Percentiles rank a stretch among this genome's conserved stretches.
phyloP scores from a whole-genome alignment of 1,140 invertebrate genomes.

The Calycopis cecrops region DNA sequence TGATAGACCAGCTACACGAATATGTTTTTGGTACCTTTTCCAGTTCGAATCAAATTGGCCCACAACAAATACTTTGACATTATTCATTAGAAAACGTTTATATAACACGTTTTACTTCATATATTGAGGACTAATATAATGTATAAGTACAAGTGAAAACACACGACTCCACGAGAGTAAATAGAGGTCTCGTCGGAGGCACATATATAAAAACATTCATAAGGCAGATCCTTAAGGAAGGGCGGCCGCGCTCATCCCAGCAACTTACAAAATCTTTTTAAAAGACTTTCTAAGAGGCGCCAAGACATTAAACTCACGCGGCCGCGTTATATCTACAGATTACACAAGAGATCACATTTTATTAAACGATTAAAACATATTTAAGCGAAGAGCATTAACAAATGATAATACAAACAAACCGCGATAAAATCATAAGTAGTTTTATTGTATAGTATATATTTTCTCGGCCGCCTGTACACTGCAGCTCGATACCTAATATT shows the following conservation, averaged over 20 bases:
- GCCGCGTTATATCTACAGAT: conserved; percentile 45
- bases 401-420: no score
- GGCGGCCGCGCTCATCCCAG: conserved; percentile 34
- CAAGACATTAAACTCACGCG: conserved; percentile 29
- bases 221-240: conserved; percentile 66
- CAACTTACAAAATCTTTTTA: not conserved
- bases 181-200: conserved; percentile 51
- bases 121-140: conserved; percentile 30
- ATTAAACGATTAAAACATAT: conserved; percentile 34
- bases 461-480: not conserved
- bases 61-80: no score
- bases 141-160: conserved; percentile 53
- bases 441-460: no score
- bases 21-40: no score
- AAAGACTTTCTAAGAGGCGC: no score
- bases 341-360: conserved; percentile 64
- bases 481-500: conserved; percentile 12
- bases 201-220: conserved; percentile 70
- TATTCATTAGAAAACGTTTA: no score
- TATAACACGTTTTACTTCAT: not conserved
- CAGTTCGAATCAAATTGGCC: no score
- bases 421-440: no score
- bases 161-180: conserved; percentile 36
- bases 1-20: no score
- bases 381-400: no score